These are phyloP conservation scores for Chaetops frenatus DNA, from an alignment of 2,113 vertebrate species.

Conservation along the genomic window DNA sequence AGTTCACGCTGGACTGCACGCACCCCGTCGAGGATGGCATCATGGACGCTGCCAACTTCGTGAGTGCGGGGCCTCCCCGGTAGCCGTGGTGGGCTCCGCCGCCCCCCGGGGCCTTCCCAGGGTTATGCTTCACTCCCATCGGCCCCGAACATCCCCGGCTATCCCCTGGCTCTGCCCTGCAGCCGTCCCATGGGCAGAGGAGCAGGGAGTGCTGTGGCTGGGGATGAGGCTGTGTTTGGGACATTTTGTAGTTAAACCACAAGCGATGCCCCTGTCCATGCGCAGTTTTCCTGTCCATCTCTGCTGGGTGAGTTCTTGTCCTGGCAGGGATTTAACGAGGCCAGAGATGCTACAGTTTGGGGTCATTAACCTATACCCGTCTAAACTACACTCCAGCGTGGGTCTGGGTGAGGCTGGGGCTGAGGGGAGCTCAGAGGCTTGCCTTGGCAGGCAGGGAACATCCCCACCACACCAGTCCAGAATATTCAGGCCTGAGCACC, in stretches of 20 bases:
- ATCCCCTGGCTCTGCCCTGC: not conserved
- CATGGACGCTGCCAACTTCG: conserved; percentile 98
- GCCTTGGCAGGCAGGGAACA: accelerated
- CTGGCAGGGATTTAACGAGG: accelerated
- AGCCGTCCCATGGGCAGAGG: not conserved
- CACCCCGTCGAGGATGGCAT: conserved; percentile 98
- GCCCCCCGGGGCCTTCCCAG: not conserved
- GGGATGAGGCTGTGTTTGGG: not conserved
- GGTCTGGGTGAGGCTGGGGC: not conserved
- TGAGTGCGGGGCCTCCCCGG: conserved; percentile 65
- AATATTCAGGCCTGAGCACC: not conserved
- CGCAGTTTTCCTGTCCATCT: accelerated
- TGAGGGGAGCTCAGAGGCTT: accelerated
- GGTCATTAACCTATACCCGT: accelerated
- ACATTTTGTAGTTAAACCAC: not conserved
- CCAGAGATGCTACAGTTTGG: not conserved
- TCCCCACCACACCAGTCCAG: accelerated
- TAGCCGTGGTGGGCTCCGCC: not conserved
- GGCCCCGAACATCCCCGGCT: not conserved
- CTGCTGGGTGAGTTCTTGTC: accelerated
- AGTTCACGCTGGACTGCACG: conserved; percentile 96
- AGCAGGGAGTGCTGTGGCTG: not conserved
- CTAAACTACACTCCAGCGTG: accelerated
- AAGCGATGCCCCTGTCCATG: accelerated
- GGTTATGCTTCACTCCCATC: not conserved